Conservation (phyloP, 2,113 vertebrate species). For the Brevimyrus niger region DNA sequence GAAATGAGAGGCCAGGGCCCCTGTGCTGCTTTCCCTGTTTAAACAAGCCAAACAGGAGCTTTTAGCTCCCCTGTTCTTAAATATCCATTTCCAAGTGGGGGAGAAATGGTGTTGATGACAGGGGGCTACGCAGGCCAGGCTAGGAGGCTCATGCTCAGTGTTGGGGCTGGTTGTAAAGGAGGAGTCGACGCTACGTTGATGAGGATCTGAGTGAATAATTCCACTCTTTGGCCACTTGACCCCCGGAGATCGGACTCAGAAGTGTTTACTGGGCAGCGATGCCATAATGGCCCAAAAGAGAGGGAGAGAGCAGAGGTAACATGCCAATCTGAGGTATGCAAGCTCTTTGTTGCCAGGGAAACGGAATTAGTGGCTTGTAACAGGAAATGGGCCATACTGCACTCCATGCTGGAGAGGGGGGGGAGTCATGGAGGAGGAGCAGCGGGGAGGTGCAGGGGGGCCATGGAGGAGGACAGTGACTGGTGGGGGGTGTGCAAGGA, state of each 20-base stretch:
- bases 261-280: conserved; percentile 35
- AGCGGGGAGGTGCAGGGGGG: neutral
- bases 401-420: neutral
- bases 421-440: neutral
- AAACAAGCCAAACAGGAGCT: conserved; percentile 67
- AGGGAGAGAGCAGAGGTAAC: neutral
- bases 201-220: conserved; percentile 41
- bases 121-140: conserved; percentile 16
- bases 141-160: conserved; percentile 43
- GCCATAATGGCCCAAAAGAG: neutral
- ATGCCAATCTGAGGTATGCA: neutral
- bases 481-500: neutral
- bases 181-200: conserved; percentile 25
- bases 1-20: conserved; percentile 46
- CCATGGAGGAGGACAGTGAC: neutral
- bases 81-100: conserved; percentile 58
- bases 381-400: neutral
- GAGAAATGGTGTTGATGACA: conserved; percentile 10
- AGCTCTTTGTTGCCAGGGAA: neutral
- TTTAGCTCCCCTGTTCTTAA: conserved; percentile 55
- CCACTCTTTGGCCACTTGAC: conserved; percentile 53
- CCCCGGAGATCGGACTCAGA: conserved; percentile 49
- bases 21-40: conserved; percentile 59
- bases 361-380: neutral
- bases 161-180: conserved; percentile 23